Conservation (phyloP, 1,140 invertebrate genomes). For the Coboldia fuscipes region DNA sequence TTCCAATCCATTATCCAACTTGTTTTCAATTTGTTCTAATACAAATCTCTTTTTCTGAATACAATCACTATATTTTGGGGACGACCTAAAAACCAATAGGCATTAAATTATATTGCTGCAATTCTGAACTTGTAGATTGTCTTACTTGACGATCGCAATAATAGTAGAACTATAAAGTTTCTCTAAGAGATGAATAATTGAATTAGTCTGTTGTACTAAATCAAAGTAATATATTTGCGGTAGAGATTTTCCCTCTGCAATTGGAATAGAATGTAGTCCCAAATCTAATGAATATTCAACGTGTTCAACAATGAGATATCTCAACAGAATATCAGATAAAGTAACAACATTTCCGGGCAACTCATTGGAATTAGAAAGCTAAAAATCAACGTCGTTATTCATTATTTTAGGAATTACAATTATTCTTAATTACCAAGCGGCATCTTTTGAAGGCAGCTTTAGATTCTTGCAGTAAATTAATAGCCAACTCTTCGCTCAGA, state of each 20-base stretch:
- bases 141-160: conserved; percentile 69
- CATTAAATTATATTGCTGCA: no score
- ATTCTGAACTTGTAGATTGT: no score
- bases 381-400: conserved; percentile 15
- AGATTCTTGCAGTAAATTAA: conserved; percentile 77
- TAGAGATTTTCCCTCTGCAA: conserved; percentile 63
- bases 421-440: conserved; percentile 35
- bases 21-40: conserved; percentile 75
- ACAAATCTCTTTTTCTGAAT: conserved; percentile 68
- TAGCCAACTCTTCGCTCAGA: conserved; percentile 88
- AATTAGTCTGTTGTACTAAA: conserved; percentile 83
- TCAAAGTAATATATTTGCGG: conserved; percentile 89
- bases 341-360: conserved; percentile 57
- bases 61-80: conserved; percentile 71
- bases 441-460: conserved; percentile 81
- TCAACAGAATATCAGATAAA: conserved; percentile 70
- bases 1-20: conserved; percentile 78
- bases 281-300: conserved; percentile 92
- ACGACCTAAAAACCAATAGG: conserved; percentile 60
- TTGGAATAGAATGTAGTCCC: conserved; percentile 74
- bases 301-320: conserved; percentile 76
- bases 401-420: not conserved
- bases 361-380: conserved; percentile 65
- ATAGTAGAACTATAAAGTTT: conserved; percentile 84
- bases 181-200: conserved; percentile 85